Evolutionary conservation across 1,140 invertebrate genomes (phyloP).

Genomic region (Megalopta genalis): DNA sequence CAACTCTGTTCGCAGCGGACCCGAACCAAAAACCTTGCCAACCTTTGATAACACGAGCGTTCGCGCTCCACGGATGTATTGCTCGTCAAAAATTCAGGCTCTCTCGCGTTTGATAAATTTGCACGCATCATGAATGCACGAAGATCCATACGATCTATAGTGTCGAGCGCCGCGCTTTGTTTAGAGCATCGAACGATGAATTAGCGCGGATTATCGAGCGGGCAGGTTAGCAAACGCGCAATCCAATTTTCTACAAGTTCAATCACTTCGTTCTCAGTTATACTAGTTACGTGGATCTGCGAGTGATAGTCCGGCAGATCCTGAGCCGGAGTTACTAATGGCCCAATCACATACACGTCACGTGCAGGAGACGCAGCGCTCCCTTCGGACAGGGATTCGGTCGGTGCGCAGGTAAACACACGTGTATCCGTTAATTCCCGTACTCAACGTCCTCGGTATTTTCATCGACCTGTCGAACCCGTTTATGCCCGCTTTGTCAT

Average conservation of each 20-base stretch:
- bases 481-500: not conserved
- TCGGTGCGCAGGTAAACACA: not conserved
- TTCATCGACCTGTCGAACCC: conserved; percentile 7
- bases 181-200: too few species aligned
- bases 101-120: too few species aligned
- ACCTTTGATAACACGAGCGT: too few species aligned
- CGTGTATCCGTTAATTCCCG: conserved; percentile 23
- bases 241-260: conserved; percentile 53
- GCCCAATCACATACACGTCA: conserved; percentile 28
- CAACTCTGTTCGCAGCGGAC: too few species aligned
- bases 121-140: too few species aligned
- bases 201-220: not conserved
- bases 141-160: too few species aligned
- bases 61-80: too few species aligned
- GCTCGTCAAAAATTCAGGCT: too few species aligned
- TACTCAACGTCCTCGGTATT: not conserved
- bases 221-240: not conserved
- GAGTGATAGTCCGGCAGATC: conserved; percentile 5
- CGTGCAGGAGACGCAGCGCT: not conserved
- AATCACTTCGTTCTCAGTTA: conserved; percentile 31
- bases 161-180: too few species aligned
- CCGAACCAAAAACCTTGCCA: too few species aligned
- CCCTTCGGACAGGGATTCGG: conserved; percentile 7
- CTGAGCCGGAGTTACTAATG: conserved; percentile 27
- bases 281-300: not conserved